Conservation (phyloP, 2,888 invertebrate species). For the Harpagoxenus sublaevis region DNA sequence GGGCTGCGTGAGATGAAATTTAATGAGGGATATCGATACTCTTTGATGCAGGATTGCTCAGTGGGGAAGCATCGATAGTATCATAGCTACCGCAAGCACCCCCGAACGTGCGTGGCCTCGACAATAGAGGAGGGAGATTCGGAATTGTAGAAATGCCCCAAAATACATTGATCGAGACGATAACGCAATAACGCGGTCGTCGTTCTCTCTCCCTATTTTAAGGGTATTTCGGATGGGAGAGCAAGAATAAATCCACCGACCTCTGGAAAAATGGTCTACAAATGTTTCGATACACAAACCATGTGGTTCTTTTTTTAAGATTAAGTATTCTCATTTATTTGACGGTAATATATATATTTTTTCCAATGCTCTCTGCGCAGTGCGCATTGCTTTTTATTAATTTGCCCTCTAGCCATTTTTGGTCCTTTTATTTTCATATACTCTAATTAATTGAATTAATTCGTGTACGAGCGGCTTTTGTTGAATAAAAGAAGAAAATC, state of each 20-base stretch:
- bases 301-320: not conserved
- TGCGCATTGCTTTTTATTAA: not conserved
- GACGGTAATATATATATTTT: not conserved
- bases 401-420: not conserved
- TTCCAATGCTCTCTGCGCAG: not conserved
- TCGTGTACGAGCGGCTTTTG: not conserved
- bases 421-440: not conserved
- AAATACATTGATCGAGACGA: not conserved
- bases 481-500: not conserved
- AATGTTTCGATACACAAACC: not conserved
- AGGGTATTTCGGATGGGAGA: not conserved
- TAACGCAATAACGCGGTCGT: not conserved
- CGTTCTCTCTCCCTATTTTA: not conserved
- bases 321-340: not conserved
- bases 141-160: not conserved
- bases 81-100: not conserved
- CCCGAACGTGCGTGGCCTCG: not conserved
- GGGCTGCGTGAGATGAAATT: not conserved
- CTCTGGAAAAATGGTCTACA: not conserved
- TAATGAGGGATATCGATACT: not conserved
- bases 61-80: not conserved
- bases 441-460: constrained; percentile 12
- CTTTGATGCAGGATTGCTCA: not conserved
- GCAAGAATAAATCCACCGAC: not conserved
- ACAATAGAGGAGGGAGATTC: not conserved